Base-by-base conservation (phyloP, 2,113 vertebrate genomes). In the Craseonycteris thonglongyai region DNA sequence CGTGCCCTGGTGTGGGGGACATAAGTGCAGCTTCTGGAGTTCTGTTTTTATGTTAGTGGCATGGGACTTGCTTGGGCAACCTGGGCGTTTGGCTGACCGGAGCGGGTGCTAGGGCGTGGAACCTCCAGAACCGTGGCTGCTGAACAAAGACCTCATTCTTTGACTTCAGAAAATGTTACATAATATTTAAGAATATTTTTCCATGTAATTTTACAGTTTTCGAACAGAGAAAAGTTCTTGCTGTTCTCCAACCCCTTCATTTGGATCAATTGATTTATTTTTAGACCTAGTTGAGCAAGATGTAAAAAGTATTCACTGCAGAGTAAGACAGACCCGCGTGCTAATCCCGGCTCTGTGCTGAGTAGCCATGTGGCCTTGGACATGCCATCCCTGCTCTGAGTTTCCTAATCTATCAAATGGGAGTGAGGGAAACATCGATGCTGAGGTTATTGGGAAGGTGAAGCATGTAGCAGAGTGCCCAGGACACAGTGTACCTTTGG, bases 211-310 rank as follows among this genome's bases (percentile, higher is more conserved):
- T 90, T 80, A 91, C 66, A 95, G 76, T 56, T 72, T 88, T n/a
- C 86, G 45, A 85, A 58, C 35, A 68, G 42, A 21, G 21, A 81
- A 76, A 63, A 38, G 33, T 42, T 54, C 21, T 47, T 69, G 13
- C 21, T 76, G 51, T 80, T 95, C 79, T 56, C 5, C 35, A 65
- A 63, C 47, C 21, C 14, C 47, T 90, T 90, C 28, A 8, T 93
- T 71, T 56, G 59, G 56, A 47, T 79, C 42, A 40, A 81, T 21
- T 65, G 72, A 12, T 89, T 81, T 94, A 79, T 91, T 81, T 94
- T 90, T 86, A 61, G 92, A 86, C 66, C 26, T 40, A 3, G n/a
- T 45, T 49, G 69, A 63, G 51, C n/a, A 10, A 38, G 38, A 40
- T 13, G 42, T 79, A 81, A 14, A 90, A 93, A 91, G 54, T 19